Evolutionary conservation across 1,140 invertebrate genomes (phyloP), one percentile per base, ranked within the genome.

Genomic region (Pseudachorutes palmiensis): DNA sequence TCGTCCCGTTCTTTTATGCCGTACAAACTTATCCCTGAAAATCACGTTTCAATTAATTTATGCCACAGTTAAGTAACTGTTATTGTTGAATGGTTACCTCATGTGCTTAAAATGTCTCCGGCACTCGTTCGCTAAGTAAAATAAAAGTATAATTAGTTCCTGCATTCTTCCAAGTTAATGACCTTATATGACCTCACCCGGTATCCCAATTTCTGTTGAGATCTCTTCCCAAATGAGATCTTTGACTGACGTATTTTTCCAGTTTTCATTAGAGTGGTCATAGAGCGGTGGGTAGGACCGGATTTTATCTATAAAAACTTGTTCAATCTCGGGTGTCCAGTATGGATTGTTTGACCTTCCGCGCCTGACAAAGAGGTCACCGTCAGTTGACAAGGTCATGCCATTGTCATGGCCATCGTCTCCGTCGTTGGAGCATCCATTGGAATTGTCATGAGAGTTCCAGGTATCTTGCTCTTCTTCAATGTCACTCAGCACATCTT

Each of bases 211-310:
- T 41, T 41, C 36, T 9, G 24, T 12, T 14, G 51, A 55, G 24
- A 55, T 55, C 12, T 55, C 51, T 26, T 55, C 51, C 51, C 51
- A 55, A 22, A 55, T 55, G 51, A 55, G 3, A 55, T 55, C 51
- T 22, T 55, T 55, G 51, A 55, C 51, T 26, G 12, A 5, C 24
- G 51, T 55, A 24, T 55, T 55, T 22, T 55, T 55, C 51, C 51
- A 55, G 51, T 55, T 55, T 3, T 55, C 51, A 55, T 55, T 24
- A 55, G 51, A 55, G 24, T 55, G 51, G 24, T 55, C 51, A 24
- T 55, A 55, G 24, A 55, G 51, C 5, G 51, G 51, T 16, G 51
- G 51, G 24, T 55, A 55, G 51, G 9, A 14, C 51, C 24, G 9
- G 24, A 55, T 24, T 16, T 22, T 9, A 9, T 55, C 51, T 14